Percentiles rank a stretch among this genome's conserved stretches.
phyloP scores from a whole-genome alignment of 2,113 vertebrate species.

The Atractosteus spatula region DNA sequence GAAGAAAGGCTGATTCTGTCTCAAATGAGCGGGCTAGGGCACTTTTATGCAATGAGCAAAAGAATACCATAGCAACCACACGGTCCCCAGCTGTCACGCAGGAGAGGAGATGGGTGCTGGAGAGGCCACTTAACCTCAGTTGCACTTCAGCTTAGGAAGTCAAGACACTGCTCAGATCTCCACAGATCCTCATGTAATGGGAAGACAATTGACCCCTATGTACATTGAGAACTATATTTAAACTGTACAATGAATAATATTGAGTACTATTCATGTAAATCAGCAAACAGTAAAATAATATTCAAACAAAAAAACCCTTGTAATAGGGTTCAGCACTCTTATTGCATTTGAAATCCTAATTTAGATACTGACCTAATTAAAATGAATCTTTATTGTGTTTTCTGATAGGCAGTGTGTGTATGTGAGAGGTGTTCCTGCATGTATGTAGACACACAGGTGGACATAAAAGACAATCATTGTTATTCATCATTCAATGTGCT shows the following conservation, averaged over 20 bases:
- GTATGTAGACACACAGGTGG: too few species aligned
- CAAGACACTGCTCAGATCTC: constrained; percentile 69
- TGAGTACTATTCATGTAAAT: too few species aligned
- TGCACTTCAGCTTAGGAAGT: constrained; percentile 71
- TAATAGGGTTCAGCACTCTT: too few species aligned
- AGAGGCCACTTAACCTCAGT: constrained; percentile 75
- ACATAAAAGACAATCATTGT: too few species aligned
- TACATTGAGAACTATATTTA: constrained; percentile 50
- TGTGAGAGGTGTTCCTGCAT: too few species aligned
- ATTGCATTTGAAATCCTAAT: too few species aligned
- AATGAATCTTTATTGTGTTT: too few species aligned
- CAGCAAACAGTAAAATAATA: too few species aligned
- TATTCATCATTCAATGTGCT: too few species aligned
- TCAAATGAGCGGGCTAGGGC: constrained; percentile 65
- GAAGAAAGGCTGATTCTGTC: constrained; percentile 53
- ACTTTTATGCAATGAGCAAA: constrained; percentile 49
- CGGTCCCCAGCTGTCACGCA: constrained; percentile 75
- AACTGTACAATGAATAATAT: constrained; percentile 59
- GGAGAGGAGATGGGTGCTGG: constrained; percentile 66
- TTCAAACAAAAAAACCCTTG: too few species aligned
- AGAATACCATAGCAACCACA: constrained; percentile 70
- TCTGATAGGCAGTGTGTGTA: too few species aligned
- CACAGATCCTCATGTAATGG: constrained; percentile 68
- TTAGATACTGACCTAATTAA: too few species aligned
- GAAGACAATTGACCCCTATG: constrained; percentile 64